Percentiles rank a stretch among this genome's conserved stretches.
Conservation (phyloP, 2,113 vertebrate species). For the Leptosomus discolor region DNA sequence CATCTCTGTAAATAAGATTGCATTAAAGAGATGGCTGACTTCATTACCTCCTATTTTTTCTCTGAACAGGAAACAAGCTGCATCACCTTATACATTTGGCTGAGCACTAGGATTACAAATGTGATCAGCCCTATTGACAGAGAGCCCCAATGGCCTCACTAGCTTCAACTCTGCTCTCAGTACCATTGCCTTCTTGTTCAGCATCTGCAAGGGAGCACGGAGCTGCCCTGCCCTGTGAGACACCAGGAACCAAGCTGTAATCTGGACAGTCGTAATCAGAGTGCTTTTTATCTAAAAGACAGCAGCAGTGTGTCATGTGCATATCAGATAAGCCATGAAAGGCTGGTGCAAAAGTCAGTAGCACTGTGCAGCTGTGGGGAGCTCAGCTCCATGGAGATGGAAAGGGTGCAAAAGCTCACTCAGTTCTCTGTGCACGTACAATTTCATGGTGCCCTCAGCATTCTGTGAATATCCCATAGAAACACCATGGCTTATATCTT, state of each 20-base stretch:
- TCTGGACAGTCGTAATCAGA: background rate
- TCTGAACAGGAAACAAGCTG: background rate
- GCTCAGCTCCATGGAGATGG: background rate
- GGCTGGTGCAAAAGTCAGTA: background rate
- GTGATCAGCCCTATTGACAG: background rate
- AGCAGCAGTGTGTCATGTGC: background rate
- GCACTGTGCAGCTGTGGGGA: background rate
- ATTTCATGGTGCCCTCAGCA: background rate
- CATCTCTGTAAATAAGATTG: background rate
- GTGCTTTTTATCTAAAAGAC: background rate
- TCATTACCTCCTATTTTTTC: background rate
- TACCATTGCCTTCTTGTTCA: background rate
- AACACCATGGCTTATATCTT: background rate
- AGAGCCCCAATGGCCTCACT: background rate
- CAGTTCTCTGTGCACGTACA: background rate
- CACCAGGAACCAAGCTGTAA: background rate
- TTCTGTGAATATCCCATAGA: background rate
- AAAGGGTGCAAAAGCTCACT: background rate
- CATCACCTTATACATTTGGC: background rate
- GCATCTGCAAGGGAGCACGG: accelerated
- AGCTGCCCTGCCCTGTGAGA: background rate
- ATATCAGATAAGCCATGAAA: background rate
- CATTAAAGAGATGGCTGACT: background rate
- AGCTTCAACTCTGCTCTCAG: background rate
- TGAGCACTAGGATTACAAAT: background rate